Base-by-base conservation (phyloP, 2,888 invertebrate species). In the Argynnis bischoffii region DNA sequence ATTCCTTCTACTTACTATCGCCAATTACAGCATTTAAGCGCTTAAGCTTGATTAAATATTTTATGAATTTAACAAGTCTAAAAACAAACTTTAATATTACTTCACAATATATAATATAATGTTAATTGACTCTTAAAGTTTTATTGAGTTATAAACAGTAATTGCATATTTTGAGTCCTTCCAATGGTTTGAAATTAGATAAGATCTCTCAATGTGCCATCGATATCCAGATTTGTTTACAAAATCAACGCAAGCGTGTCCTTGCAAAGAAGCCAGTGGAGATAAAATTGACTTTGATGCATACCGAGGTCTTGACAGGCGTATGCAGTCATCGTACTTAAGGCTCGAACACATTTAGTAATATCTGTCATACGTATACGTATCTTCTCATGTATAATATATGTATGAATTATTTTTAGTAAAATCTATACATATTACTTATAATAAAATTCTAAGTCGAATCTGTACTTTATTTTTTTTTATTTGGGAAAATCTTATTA, bases 241-340 rank as follows among this genome's bases (percentile, higher is more conserved):
- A 76, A 81, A 79, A 80, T 81, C 79, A 82, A 79, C 72, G 75
- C 72, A 70, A 70, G 69, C 64, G 55, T 67, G 66, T 72, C 78
- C 75, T 72, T 67, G 65, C 69, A 65, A 65, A 73, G 78, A 78
- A 79, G 76, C 81, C 79, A 68, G 72, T 64, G 64, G 67, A 69
- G 84, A 87, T 87, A 88, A 83, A 80, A 76, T 76, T 81, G 88
- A 87, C 88, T 85, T 87, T 88, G 88, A 88, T 86, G 86, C 78
- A 85, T 81, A 83, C 83, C 66, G 75, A 74, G 78, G 83, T 83
- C 85, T 69, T 82, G 87, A 87, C 84, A 76, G 81, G 83, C 84
- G 81, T 82, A 61, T 61, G 61, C 61, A 51, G 51, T 61, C 59
- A 59, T 59, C 59, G 82, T 81, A 77, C 77, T 79, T 81, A 82